A percentile compares a stretch with the other conserved stretches of the same genome.
phyloP scores from a whole-genome alignment of 2,797 vertebrate genomes.

The Ispidina lecontei region DNA sequence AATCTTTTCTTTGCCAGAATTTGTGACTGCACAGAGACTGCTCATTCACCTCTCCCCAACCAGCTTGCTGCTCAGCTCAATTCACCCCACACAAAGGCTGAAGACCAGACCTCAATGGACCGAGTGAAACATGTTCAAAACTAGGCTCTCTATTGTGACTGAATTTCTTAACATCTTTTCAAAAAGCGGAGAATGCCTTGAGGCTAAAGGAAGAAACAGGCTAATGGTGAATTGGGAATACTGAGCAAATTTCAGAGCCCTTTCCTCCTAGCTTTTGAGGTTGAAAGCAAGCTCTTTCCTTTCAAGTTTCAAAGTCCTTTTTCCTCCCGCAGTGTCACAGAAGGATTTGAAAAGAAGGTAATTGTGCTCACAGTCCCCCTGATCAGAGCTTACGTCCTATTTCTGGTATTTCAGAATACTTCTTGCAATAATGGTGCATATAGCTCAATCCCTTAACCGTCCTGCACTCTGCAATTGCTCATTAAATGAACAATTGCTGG shows the following conservation, averaged over 20 bases:
- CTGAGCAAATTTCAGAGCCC: constrained; percentile 99
- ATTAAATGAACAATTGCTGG: constrained; percentile 93
- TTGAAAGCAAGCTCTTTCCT: constrained; percentile 99
- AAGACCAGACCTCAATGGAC: constrained; percentile 95
- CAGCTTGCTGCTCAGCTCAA: constrained; percentile 89
- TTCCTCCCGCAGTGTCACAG: constrained; percentile 99
- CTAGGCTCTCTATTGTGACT: constrained; percentile 99
- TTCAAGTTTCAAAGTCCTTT: constrained; percentile 99
- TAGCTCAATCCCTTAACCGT: constrained; percentile 90
- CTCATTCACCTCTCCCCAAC: constrained; percentile 86
- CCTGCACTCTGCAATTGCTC: constrained; percentile 92
- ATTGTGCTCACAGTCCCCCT: constrained; percentile 99
- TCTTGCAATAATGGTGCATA: constrained; percentile 95
- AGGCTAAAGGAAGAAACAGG: constrained; percentile 99
- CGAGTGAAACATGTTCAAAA: constrained; percentile 95
- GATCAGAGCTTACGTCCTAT: constrained; percentile 99
- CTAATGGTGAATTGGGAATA: constrained; percentile 99
- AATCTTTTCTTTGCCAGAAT: constrained; percentile 84
- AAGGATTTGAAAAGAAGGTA: constrained; percentile 99
- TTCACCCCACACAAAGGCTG: constrained; percentile 97
- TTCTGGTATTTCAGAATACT: constrained; percentile 99
- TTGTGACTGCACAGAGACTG: constrained; percentile 83
- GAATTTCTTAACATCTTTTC: constrained; percentile 99
- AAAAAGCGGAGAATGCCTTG: constrained; percentile 99
- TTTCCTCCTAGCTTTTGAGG: constrained; percentile 99